phyloP scores from a whole-genome alignment of 2,888 invertebrate species.

The Marronus borbonicus region DNA sequence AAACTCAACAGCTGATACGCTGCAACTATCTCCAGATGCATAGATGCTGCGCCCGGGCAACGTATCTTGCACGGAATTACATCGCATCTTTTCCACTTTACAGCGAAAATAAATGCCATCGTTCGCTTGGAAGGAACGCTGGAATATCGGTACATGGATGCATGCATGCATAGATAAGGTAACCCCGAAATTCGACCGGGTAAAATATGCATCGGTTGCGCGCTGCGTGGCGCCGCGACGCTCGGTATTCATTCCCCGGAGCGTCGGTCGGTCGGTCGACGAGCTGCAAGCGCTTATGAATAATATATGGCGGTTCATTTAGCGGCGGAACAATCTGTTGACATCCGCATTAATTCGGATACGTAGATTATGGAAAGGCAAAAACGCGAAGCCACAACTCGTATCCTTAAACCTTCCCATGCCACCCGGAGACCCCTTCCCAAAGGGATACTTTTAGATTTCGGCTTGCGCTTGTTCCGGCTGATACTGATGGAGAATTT shows the following conservation, averaged over 20 bases:
- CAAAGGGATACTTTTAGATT: not conserved
- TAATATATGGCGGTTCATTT: slow-evolving; percentile 55
- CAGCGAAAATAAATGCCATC: slow-evolving; percentile 6
- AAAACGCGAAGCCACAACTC: slow-evolving; percentile 45
- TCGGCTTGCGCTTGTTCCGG: not conserved
- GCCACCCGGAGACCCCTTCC: not conserved
- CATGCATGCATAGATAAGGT: not conserved
- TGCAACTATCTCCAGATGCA: too few species aligned
- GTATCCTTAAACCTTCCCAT: too few species aligned
- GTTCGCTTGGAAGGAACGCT: not conserved
- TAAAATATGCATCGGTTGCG: slow-evolving; percentile 47
- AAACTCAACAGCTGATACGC: too few species aligned
- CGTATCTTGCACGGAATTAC: not conserved
- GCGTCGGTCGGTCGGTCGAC: not conserved
- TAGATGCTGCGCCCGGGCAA: not conserved
- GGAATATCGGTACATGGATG: not conserved
- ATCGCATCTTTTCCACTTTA: slow-evolving; percentile 5
- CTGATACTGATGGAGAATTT: slow-evolving; percentile 1
- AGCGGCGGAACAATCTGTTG: slow-evolving; percentile 55
- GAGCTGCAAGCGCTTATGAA: slow-evolving; percentile 53
- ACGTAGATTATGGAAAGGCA: slow-evolving; percentile 53
- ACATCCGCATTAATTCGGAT: slow-evolving; percentile 56
- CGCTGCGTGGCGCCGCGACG: slow-evolving; percentile 12
- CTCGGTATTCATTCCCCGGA: slow-evolving; percentile 35
- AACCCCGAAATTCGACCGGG: slow-evolving; percentile 6